Conservation (phyloP, 64 coral and sea anemone genomes). For the Porites lutea region DNA sequence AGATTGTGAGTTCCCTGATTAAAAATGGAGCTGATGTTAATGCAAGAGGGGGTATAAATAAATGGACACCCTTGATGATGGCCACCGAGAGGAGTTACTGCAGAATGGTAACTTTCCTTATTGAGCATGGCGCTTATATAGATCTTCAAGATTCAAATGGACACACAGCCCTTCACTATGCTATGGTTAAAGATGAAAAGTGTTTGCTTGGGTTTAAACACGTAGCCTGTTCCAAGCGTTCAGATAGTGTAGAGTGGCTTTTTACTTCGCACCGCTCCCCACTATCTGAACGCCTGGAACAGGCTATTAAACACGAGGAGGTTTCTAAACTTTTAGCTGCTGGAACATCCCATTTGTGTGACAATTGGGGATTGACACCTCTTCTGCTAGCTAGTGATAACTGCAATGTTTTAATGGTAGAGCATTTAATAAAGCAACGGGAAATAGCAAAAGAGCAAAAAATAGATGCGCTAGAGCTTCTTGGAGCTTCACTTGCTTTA, state of each 20-base stretch:
- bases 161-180: neutral
- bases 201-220: neutral
- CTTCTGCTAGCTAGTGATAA: slow-evolving; percentile 40
- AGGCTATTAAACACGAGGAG: no score
- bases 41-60: no score
- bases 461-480: slow-evolving; percentile 50
- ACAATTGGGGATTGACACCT: slow-evolving; percentile 50
- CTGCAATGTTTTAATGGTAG: slow-evolving; percentile 37
- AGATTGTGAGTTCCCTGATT: no score
- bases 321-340: neutral
- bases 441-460: slow-evolving; percentile 3
- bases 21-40: no score
- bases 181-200: neutral
- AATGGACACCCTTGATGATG: neutral
- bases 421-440: slow-evolving; percentile 19
- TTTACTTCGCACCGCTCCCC: no score
- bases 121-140: neutral
- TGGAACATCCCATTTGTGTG: neutral
- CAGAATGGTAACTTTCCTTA: neutral
- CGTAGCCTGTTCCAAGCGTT: no score
- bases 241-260: no score
- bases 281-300: no score
- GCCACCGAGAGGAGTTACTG: neutral
- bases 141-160: neutral
- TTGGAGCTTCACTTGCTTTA: slow-evolving; percentile 26